Percentiles rank a stretch among this genome's conserved stretches.
Conservation (phyloP, 2,797 vertebrate genomes). For the Oreortyx pictus region DNA sequence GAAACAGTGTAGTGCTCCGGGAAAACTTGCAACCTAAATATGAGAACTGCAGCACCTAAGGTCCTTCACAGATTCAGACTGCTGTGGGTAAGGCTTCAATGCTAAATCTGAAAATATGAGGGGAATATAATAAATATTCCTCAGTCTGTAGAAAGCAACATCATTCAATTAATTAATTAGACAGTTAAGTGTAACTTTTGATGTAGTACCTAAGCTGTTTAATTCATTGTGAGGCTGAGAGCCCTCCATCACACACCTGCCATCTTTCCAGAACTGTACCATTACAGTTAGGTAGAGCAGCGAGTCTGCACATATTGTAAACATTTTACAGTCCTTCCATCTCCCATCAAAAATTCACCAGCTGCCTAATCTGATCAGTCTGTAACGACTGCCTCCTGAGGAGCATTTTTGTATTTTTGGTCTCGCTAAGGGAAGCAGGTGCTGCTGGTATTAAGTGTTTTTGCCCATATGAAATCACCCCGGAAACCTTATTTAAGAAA, state of each 20-base stretch:
- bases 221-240: background rate
- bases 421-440: constrained; percentile 81
- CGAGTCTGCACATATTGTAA: background rate
- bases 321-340: constrained; percentile 31
- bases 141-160: background rate
- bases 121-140: background rate
- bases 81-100: background rate
- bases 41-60: background rate
- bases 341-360: constrained; percentile 84
- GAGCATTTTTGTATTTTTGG: constrained; percentile 84
- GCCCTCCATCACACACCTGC: background rate
- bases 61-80: background rate
- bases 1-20: fast-evolving
- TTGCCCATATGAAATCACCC: constrained; percentile 75
- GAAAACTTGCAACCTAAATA: background rate
- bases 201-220: background rate
- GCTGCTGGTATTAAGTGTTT: constrained; percentile 82
- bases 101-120: background rate
- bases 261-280: background rate
- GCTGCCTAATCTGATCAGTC: constrained; percentile 89
- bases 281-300: background rate
- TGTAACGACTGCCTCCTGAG: constrained; percentile 90
- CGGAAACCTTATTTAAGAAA: constrained; percentile 73
- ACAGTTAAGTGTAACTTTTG: background rate
- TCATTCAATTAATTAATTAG: background rate